Conservation (phyloP, 2,797 vertebrate species). For the Pseudopleuronectes americanus region DNA sequence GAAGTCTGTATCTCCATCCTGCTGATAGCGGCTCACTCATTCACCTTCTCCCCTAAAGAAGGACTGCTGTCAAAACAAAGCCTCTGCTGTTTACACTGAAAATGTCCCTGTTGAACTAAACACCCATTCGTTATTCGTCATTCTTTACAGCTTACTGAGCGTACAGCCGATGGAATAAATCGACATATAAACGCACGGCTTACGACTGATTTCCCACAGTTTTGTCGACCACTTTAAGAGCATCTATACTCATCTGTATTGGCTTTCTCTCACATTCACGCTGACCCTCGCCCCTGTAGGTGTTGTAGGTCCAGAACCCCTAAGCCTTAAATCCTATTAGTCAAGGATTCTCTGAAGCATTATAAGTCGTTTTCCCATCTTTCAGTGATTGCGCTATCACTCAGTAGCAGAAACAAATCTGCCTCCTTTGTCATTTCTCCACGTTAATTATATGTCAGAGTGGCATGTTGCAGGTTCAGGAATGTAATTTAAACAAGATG, state of each 20-base stretch:
- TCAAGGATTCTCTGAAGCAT: slow-evolving; percentile 81
- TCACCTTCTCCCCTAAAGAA: slow-evolving; percentile 21
- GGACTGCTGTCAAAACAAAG: slow-evolving; percentile 49
- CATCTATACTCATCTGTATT: slow-evolving; percentile 57
- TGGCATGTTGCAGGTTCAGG: not conserved
- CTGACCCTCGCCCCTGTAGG: slow-evolving; percentile 80
- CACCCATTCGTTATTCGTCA: too few species aligned
- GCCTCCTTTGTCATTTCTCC: not conserved
- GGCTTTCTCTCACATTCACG: slow-evolving; percentile 76
- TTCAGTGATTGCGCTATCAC: slow-evolving; percentile 65
- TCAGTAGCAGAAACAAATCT: slow-evolving; percentile 36
- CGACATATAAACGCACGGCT: not conserved
- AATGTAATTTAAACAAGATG: too few species aligned
- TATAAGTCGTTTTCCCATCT: slow-evolving; percentile 75
- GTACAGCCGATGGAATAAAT: not conserved
- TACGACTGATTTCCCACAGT: not conserved
- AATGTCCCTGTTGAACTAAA: not conserved
- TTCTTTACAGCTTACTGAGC: not conserved
- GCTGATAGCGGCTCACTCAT: slow-evolving; percentile 45
- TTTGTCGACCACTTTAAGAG: slow-evolving; percentile 10
- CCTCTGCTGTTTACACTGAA: slow-evolving; percentile 15
- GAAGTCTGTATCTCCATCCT: slow-evolving; percentile 61
- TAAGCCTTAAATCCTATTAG: slow-evolving; percentile 88
- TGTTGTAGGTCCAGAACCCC: slow-evolving; percentile 80
- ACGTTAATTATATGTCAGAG: not conserved